Percentiles rank a stretch among this genome's conserved stretches.
phyloP scores from a whole-genome alignment of 2,888 invertebrate genomes.

The Polyploca ridens region DNA sequence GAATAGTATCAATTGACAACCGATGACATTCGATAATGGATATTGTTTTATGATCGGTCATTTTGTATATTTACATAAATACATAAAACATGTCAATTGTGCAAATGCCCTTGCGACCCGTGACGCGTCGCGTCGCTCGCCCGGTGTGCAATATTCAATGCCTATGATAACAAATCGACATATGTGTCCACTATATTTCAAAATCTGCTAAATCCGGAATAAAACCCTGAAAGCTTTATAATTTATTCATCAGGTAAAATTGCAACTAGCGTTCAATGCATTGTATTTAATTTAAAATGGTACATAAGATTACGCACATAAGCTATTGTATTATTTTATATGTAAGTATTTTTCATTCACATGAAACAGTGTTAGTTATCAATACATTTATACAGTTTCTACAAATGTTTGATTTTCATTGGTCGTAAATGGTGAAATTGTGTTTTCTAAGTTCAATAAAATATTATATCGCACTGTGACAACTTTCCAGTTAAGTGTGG shows the following conservation, averaged over 20 bases:
- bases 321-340: no score
- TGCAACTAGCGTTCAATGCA: no score
- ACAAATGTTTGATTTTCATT: neutral
- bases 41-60: slow-evolving; percentile 41
- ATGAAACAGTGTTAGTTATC: no score
- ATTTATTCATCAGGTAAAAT: neutral
- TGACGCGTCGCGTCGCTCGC: neutral
- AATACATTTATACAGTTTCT: neutral
- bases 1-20: slow-evolving; percentile 36
- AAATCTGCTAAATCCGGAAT: neutral
- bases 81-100: slow-evolving; percentile 37
- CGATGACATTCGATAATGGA: slow-evolving; percentile 48
- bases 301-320: no score
- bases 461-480: neutral
- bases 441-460: neutral
- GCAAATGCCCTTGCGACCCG: slow-evolving; percentile 18
- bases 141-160: slow-evolving; percentile 9
- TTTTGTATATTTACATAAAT: slow-evolving; percentile 44
- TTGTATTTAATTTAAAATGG: no score
- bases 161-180: neutral
- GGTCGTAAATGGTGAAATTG: neutral
- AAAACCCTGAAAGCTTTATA: neutral
- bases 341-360: no score
- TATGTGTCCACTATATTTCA: neutral
- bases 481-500: neutral